Conservation (phyloP, 2,113 vertebrate species). For the Entelurus aequoreus region DNA sequence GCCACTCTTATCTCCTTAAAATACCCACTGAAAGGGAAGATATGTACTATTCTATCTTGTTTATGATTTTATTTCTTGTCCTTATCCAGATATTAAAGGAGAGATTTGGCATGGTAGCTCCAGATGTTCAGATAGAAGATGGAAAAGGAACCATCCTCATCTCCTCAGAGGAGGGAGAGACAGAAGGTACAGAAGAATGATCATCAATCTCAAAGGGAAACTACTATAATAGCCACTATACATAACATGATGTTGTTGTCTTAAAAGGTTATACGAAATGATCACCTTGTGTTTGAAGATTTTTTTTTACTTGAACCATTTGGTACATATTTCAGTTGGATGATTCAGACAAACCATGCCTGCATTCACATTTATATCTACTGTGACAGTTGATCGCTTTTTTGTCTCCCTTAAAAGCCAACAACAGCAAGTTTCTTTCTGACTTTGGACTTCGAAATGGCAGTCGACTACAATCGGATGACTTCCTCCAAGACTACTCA, state of each 20-base stretch:
- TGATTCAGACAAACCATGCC: neutral
- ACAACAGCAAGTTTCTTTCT: constrained; percentile 86
- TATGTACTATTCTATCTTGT: neutral
- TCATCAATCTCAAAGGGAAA: no score
- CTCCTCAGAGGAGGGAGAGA: constrained; percentile 97
- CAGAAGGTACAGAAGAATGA: constrained; percentile 75
- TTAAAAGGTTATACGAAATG: neutral
- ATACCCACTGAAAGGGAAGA: no score
- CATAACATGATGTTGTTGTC: neutral
- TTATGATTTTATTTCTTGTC: neutral
- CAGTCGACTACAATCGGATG: constrained; percentile 88
- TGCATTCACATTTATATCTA: neutral
- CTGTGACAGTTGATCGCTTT: neutral
- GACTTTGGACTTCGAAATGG: constrained; percentile 96
- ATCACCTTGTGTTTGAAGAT: neutral
- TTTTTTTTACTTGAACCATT: neutral
- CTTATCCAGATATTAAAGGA: constrained; percentile 88
- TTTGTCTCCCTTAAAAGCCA: constrained; percentile 68
- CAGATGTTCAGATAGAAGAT: constrained; percentile 97
- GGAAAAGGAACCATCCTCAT: constrained; percentile 98
- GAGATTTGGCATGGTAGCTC: constrained; percentile 97
- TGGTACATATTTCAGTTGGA: neutral
- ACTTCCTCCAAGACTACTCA: constrained; percentile 96
- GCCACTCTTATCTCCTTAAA: neutral
- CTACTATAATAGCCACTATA: no score